Percentiles rank a stretch among this genome's conserved stretches.
Conservation (phyloP, 53 echinoderm and acorn worm species). For the Antedon mediterranea region DNA sequence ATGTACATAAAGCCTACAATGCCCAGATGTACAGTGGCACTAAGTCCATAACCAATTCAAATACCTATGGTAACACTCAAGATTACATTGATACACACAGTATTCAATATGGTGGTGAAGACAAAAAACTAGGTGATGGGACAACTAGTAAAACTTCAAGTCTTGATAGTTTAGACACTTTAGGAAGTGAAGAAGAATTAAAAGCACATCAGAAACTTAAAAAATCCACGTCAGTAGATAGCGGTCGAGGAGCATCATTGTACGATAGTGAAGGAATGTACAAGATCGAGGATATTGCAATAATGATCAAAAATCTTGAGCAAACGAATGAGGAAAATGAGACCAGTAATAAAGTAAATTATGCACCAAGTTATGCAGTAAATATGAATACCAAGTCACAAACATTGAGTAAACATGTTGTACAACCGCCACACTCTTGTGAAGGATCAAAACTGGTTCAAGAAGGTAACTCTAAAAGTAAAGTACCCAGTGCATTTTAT, state of each 20-base stretch:
- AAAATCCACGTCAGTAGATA: constrained; percentile 83
- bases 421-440: not conserved
- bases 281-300: constrained; percentile 7
- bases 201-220: constrained; percentile 21
- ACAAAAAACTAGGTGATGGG: not conserved
- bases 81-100: not conserved
- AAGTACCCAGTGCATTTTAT: not conserved
- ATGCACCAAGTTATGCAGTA: not conserved
- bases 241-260: constrained; percentile 69
- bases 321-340: constrained; percentile 1
- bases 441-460: not conserved
- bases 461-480: not conserved
- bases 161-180: constrained; percentile 11
- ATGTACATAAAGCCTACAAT: not conserved
- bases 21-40: not conserved
- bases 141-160: constrained; percentile 6
- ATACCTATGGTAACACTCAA: not conserved
- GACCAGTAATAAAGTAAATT: not conserved
- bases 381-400: not conserved
- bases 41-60: not conserved
- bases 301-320: constrained; percentile 14
- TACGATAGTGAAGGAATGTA: constrained; percentile 40
- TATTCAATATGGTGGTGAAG: not conserved
- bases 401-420: not conserved
- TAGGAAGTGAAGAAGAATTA: constrained; percentile 1